Conservation (phyloP, 1,140 invertebrate species). For the Capitella teleta region DNA sequence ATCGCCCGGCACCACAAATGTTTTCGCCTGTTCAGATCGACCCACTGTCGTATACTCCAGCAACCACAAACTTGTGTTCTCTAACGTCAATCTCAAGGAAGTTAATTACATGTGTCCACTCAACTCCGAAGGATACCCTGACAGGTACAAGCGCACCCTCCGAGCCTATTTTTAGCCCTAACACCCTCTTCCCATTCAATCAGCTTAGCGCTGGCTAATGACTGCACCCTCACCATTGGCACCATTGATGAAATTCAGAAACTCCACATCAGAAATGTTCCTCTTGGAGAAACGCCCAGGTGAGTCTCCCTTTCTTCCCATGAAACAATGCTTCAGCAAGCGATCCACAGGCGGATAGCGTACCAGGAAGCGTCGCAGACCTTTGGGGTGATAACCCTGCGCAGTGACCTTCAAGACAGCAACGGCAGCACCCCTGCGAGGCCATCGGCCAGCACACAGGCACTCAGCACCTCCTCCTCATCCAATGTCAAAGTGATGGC, state of each 20-base stretch:
- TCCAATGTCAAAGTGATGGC: constrained; percentile 26
- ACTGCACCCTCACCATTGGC: constrained; percentile 86
- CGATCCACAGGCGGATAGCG: constrained; percentile 56
- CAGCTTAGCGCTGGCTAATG: constrained; percentile 85
- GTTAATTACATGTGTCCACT: constrained; percentile 97
- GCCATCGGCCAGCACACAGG: constrained; percentile 67
- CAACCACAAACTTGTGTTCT: constrained; percentile 97
- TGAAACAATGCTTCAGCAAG: neutral
- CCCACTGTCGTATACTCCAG: constrained; percentile 98
- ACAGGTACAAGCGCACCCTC: constrained; percentile 52
- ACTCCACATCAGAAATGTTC: constrained; percentile 88
- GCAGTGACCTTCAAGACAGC: constrained; percentile 64
- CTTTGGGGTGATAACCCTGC: constrained; percentile 84
- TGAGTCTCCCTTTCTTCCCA: neutral
- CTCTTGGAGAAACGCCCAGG: constrained; percentile 82
- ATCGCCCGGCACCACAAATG: constrained; percentile 85
- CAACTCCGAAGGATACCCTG: constrained; percentile 86
- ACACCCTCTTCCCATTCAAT: neutral
- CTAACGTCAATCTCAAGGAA: constrained; percentile 96
- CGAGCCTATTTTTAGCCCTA: neutral
- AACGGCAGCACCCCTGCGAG: constrained; percentile 54
- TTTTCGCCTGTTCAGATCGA: constrained; percentile 96
- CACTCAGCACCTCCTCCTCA: constrained; percentile 48
- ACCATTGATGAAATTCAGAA: constrained; percentile 99
- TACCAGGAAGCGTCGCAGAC: constrained; percentile 89